phyloP scores from a whole-genome alignment of 1,140 invertebrate species.

The Brachionus calyciflorus region DNA sequence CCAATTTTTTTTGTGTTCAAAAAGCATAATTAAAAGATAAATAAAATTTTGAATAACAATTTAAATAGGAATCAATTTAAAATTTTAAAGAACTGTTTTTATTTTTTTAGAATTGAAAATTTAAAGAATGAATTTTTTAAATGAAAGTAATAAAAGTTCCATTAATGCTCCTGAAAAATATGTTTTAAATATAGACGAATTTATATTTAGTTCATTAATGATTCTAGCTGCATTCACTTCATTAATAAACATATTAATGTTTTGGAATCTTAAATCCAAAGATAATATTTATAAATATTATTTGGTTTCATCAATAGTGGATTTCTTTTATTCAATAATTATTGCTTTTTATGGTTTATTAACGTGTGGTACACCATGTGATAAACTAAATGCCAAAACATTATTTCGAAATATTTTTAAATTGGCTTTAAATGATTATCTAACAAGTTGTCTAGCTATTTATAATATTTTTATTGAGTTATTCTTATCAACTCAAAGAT shows the following conservation, averaged over 20 bases:
- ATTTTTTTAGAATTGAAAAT: too few relatives aligned
- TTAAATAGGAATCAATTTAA: too few relatives aligned
- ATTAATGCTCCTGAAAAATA: neutral
- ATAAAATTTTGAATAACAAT: too few relatives aligned
- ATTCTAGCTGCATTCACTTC: neutral
- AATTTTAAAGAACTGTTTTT: too few relatives aligned
- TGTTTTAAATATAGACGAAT: neutral
- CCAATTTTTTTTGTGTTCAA: too few relatives aligned
- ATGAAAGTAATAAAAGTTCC: neutral
- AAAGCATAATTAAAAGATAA: too few relatives aligned
- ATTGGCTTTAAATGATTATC: neutral
- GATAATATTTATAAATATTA: slow-evolving; percentile 24
- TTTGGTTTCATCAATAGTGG: neutral
- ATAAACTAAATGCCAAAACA: neutral
- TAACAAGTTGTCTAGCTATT: slow-evolving; percentile 17
- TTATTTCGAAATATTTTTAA: neutral
- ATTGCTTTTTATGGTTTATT: neutral
- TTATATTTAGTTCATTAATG: neutral
- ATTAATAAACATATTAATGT: neutral
- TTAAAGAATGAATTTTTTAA: neutral
- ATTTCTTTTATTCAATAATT: neutral
- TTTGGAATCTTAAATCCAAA: neutral
- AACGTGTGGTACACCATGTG: slow-evolving; percentile 11
- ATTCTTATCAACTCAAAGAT: neutral
- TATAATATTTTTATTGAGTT: slow-evolving; percentile 10